These are phyloP conservation scores for Caenorhabditis sp. DNA, from an alignment of 2,888 invertebrate species.

Conservation along the genomic window DNA sequence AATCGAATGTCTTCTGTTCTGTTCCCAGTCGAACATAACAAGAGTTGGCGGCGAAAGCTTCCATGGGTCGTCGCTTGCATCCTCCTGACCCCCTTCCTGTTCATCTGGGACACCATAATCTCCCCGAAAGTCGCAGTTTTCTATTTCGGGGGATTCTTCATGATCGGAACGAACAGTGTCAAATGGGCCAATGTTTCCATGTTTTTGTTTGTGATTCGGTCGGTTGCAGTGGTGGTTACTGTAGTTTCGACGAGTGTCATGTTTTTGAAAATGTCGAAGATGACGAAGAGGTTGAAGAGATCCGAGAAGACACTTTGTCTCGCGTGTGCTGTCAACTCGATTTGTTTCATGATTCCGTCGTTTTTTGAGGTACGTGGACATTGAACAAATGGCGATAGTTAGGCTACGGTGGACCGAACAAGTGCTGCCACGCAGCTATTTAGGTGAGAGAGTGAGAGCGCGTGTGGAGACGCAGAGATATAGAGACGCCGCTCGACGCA, in stretches of 20 bases:
- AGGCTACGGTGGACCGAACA: too few species aligned
- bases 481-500: too few species aligned
- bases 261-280: conserved; percentile 42
- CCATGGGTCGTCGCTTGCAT: conserved; percentile 8
- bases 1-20: conserved; percentile 51
- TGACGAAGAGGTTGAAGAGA: conserved; percentile 35
- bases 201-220: conserved; percentile 22
- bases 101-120: conserved; percentile 56
- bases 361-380: conserved; percentile 40
- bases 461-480: too few species aligned
- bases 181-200: conserved; percentile 45
- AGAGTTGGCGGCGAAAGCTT: conserved; percentile 8
- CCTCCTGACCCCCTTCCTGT: conserved; percentile 18
- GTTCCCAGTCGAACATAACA: conserved; percentile 32
- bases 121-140: conserved; percentile 23
- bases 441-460: too few species aligned
- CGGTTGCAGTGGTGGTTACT: conserved; percentile 29
- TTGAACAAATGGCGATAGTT: too few species aligned
- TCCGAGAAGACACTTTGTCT: conserved; percentile 46
- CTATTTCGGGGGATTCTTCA: conserved; percentile 55
- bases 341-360: conserved; percentile 43
- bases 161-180: conserved; percentile 11
- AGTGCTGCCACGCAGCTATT: too few species aligned
- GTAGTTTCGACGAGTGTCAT: conserved; percentile 38
- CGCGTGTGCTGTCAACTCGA: conserved; percentile 37